phyloP scores from a whole-genome alignment of 2,888 invertebrate species.

The Proisotoma minuta region DNA sequence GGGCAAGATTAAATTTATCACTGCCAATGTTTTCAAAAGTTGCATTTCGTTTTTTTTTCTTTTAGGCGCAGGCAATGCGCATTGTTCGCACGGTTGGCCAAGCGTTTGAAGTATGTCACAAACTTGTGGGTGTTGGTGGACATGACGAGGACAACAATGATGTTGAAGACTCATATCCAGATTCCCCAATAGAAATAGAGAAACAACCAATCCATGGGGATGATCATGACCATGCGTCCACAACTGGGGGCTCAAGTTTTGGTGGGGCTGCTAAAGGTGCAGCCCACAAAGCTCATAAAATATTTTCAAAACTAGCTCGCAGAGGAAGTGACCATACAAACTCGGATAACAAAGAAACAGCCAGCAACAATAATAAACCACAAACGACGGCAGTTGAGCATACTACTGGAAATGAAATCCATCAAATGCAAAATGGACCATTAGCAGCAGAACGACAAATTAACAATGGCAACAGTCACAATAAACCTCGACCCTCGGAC shows the following conservation, averaged over 20 bases:
- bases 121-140: conserved; percentile 61
- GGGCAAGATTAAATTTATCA: too few relatives aligned
- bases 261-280: too few relatives aligned
- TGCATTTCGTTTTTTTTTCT: background rate
- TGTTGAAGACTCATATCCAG: conserved; percentile 40
- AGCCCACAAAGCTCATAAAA: background rate
- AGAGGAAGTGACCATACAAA: background rate
- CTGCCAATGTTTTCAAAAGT: too few relatives aligned
- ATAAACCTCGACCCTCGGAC: background rate
- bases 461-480: background rate
- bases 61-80: conserved; percentile 98
- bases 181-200: conserved; percentile 48
- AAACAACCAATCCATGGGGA: conserved; percentile 53
- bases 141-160: conserved; percentile 52
- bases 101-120: conserved; percentile 99
- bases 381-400: background rate
- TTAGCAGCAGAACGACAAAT: background rate
- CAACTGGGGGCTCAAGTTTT: conserved; percentile 49
- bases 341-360: background rate
- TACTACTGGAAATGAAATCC: background rate
- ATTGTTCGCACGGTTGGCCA: conserved; percentile 98
- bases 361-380: background rate
- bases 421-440: background rate
- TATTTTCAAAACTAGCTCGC: background rate
- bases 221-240: conserved; percentile 49